These are phyloP conservation scores for Avahi laniger DNA, from an alignment of 2,797 vertebrate genomes.

Conservation along the genomic window DNA sequence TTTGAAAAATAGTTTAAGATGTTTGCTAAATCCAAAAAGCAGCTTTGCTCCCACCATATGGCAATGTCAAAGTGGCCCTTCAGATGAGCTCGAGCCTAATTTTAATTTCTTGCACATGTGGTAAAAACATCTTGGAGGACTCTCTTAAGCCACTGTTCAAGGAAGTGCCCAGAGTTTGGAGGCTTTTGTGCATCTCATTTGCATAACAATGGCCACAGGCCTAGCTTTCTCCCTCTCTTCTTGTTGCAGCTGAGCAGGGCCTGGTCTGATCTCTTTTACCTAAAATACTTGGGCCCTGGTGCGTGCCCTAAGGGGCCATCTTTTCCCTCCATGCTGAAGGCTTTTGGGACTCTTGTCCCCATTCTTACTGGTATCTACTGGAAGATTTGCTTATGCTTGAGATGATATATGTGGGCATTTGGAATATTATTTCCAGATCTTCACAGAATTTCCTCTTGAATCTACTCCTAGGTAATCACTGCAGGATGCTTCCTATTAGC, in stretches of 20 bases:
- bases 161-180: neutral
- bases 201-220: constrained; percentile 42
- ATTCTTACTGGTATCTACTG: neutral
- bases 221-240: neutral
- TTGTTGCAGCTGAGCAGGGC: neutral
- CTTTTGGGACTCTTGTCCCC: neutral
- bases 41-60: constrained; percentile 69
- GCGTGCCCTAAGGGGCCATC: neutral
- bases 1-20: constrained; percentile 78
- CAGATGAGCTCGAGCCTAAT: constrained; percentile 71
- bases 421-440: neutral
- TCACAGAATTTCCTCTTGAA: neutral
- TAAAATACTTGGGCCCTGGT: neutral
- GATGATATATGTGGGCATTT: neutral
- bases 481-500: neutral
- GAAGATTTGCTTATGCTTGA: neutral
- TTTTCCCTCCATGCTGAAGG: neutral
- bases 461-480: neutral
- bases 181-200: constrained; percentile 48
- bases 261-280: neutral
- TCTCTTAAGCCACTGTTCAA: constrained; percentile 76
- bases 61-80: constrained; percentile 67
- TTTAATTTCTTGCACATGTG: constrained; percentile 82
- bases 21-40: constrained; percentile 70
- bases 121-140: constrained; percentile 63